Base-by-base conservation (phyloP, 2,797 vertebrate species). In the Microctenopoma stevenorrisi region DNA sequence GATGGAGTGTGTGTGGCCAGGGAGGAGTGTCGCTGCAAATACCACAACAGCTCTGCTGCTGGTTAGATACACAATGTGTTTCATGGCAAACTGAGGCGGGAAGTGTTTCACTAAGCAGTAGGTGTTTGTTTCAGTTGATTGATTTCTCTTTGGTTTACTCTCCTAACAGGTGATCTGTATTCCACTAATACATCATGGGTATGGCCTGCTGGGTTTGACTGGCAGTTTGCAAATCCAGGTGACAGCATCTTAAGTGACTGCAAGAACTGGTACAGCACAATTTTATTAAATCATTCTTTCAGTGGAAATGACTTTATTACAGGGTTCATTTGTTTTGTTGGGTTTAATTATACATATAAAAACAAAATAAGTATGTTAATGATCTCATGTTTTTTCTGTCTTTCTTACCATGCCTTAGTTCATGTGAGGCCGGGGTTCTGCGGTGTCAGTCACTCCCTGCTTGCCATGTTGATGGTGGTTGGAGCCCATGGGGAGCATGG, bases 11-110 rank as follows among this genome's bases (percentile, higher is more conserved):
- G 96, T 53, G 93, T 96, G 76, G 12, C 56, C 1, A 86, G 83
- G 0, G 76, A 89, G 1, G 89, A 83, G 65, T 97, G 96, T 68
- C 93, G 82, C 78, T 97, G 96, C 90, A 95, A 94, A 83, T 95
- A 93, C 77, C 93, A 91, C 78, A 93, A 94, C 72, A 74, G 64
- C 83, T 92, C 93, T 48, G 57, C 58, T 18, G 10, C 84, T 7
- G 94, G 96, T 97, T 42, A 81, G 91, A 63, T 2, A n/a, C 9
- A 16, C 10, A 37, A 11, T 30, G 3, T 59, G 50, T 60, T 51
- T 11, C 18, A 16, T 15, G 38, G 7, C 4, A 28, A n/a, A 44
- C 0, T 11, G 1, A 3, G 7, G 1, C 16, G n/a, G 0, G 10
- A 63, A 12, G 18, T 38, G 26, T n/a, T 33, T 10, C 14, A 18